phyloP scores from a whole-genome alignment of 1,140 invertebrate species.

The Mesaphorura yosii region DNA sequence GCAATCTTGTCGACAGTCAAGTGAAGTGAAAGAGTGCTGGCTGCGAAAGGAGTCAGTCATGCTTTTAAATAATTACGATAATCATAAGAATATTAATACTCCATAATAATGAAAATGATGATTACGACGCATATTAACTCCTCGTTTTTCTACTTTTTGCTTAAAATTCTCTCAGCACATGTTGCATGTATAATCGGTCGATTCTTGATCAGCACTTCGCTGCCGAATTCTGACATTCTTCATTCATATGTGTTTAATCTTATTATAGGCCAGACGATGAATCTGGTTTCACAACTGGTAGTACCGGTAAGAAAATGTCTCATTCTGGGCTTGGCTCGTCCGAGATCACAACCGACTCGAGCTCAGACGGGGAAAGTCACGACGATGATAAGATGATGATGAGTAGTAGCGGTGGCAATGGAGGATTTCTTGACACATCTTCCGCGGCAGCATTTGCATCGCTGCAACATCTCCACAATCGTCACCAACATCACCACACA shows the following conservation, averaged over 20 bases:
- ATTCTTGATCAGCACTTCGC: neutral
- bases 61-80: too few relatives aligned
- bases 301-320: constrained; percentile 26
- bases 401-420: too few relatives aligned
- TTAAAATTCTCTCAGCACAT: neutral
- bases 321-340: constrained; percentile 27
- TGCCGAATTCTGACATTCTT: neutral
- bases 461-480: constrained; percentile 10
- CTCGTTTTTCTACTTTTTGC: neutral
- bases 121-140: too few relatives aligned
- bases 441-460: constrained; percentile 12
- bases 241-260: neutral
- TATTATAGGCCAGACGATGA: constrained; percentile 29
- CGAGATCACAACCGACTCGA: constrained; percentile 29
- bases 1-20: too few relatives aligned
- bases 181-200: neutral
- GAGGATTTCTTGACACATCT: neutral
- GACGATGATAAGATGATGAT: constrained; percentile 19
- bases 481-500: constrained; percentile 7
- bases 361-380: constrained; percentile 30
- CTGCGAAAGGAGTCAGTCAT: too few relatives aligned
- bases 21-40: too few relatives aligned
- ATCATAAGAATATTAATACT: too few relatives aligned
- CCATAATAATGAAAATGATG: too few relatives aligned
- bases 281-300: too few relatives aligned